A percentile compares a stretch with the other conserved stretches of the same genome.
phyloP scores from a whole-genome alignment of 2,888 invertebrate species.

The Drosophila mettleri region DNA sequence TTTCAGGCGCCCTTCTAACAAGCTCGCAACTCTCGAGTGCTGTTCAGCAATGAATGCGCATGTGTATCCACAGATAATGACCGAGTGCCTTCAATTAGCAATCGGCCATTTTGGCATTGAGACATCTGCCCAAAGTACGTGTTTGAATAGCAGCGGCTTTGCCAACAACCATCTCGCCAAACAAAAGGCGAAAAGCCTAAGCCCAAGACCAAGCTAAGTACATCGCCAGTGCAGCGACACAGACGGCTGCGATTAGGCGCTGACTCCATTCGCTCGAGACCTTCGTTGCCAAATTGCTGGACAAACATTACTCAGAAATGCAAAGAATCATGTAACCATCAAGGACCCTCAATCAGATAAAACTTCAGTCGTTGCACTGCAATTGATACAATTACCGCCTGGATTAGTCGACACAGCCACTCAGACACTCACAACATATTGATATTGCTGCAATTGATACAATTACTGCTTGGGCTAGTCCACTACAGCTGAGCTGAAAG shows the following conservation, averaged over 20 bases:
- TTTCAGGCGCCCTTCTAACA: conserved; percentile 49
- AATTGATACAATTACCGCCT: too few species aligned
- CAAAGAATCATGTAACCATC: not conserved
- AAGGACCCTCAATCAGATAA: too few species aligned
- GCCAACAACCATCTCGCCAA: conserved; percentile 1
- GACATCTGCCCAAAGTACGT: conserved; percentile 27
- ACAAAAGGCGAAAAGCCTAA: conserved; percentile 2
- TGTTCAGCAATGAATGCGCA: conserved; percentile 53
- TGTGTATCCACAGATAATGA: conserved; percentile 69
- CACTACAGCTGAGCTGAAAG: too few species aligned
- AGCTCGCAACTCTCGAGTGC: conserved; percentile 70
- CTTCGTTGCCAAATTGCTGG: not conserved
- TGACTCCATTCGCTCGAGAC: not conserved
- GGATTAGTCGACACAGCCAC: too few species aligned
- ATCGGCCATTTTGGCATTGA: conserved; percentile 59
- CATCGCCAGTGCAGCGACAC: conserved; percentile 4
- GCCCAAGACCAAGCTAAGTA: too few species aligned
- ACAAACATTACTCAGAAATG: not conserved
- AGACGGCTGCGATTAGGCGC: conserved; percentile 2
- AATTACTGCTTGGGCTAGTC: too few species aligned
- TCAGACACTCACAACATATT: too few species aligned
- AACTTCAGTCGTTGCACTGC: too few species aligned
- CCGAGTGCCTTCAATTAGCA: conserved; percentile 77
- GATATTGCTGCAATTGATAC: too few species aligned
- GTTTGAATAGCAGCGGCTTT: conserved; percentile 33